Evolutionary conservation across 2,797 vertebrate genomes (phyloP).

Genomic region (Bryconaethiops microstoma): DNA sequence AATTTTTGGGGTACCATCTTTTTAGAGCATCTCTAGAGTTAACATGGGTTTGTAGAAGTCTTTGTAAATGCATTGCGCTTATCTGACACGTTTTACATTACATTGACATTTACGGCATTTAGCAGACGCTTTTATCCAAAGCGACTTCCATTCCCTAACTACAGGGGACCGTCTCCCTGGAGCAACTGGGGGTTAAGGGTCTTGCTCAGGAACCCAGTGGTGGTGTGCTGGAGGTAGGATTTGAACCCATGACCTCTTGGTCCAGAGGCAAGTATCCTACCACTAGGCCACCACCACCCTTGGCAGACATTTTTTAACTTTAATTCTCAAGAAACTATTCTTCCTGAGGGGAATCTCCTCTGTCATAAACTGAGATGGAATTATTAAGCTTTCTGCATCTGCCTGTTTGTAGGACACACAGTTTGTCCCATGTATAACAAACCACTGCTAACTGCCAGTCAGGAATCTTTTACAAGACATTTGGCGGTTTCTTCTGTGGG

Average conservation of each 20-base stretch:
- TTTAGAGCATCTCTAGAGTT: slow-evolving; percentile 15
- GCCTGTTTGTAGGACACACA: slow-evolving; percentile 30
- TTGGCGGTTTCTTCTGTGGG: slow-evolving; percentile 63
- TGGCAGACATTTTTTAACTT: no score
- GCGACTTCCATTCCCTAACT: no score
- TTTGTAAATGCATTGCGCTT: slow-evolving; percentile 27
- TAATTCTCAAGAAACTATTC: slow-evolving; percentile 14
- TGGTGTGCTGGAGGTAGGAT: no score
- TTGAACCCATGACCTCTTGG: no score
- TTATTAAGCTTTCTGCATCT: neutral
- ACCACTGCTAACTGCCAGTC: slow-evolving; percentile 50
- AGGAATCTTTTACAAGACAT: slow-evolving; percentile 61
- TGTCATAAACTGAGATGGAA: neutral
- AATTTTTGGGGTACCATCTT: slow-evolving; percentile 14
- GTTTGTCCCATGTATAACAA: slow-evolving; percentile 30
- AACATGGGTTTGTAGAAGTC: slow-evolving; percentile 4
- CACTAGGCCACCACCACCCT: no score
- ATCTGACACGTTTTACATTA: slow-evolving; percentile 8
- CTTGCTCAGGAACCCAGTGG: no score
- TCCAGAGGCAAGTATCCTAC: no score
- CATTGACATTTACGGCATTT: no score
- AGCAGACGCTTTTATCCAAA: no score
- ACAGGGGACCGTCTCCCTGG: no score
- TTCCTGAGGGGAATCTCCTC: slow-evolving; percentile 8
- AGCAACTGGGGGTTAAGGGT: no score